Evolutionary conservation across 2,113 vertebrate species (phyloP).

Genomic region (Eira barbara): DNA sequence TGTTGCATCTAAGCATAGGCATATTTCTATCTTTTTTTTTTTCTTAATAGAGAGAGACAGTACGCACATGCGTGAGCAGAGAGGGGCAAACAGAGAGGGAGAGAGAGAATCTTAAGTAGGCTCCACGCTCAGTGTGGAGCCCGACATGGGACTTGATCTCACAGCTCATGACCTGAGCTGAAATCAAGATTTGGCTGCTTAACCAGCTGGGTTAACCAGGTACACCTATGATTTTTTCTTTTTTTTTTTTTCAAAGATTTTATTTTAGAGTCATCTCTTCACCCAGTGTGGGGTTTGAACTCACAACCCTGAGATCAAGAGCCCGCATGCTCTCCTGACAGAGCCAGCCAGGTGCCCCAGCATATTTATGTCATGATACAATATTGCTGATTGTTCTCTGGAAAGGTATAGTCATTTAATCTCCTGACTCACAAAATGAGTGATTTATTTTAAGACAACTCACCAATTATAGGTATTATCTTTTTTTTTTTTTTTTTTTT

Average conservation of each 20-base stretch:
- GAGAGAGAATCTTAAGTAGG: neutral
- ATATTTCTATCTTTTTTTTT: neutral
- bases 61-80: neutral
- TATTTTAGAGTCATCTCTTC: neutral
- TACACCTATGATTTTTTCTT: neutral
- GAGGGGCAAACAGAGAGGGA: neutral
- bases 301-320: neutral
- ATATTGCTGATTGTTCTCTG: neutral
- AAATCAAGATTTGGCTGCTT: neutral
- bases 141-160: neutral
- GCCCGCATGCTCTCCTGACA: neutral
- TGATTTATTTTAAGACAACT: neutral
- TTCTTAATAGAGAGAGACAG: neutral
- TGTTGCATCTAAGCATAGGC: neutral
- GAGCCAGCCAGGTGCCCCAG: neutral
- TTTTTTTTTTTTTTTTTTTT: neutral
- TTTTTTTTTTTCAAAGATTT: neutral
- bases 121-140: neutral
- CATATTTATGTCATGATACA: neutral
- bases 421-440: neutral
- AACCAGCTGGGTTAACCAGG: neutral
- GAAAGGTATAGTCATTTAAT: neutral
- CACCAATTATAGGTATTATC: neutral
- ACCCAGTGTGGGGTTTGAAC: neutral
- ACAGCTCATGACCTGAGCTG: neutral